phyloP scores from a whole-genome alignment of 2,888 invertebrate species.

The Taphrorychus bicolor region DNA sequence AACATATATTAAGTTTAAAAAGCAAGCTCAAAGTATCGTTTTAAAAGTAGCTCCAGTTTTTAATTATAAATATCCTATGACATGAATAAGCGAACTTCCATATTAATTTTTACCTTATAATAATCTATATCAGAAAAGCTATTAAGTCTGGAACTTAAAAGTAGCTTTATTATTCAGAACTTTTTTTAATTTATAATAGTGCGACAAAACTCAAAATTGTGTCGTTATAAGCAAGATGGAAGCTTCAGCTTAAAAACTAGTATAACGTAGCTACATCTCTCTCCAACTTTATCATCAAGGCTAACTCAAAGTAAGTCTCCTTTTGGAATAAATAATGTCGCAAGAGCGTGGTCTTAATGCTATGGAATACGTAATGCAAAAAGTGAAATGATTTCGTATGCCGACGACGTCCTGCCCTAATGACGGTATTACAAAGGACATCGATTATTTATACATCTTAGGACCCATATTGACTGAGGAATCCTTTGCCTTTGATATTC shows the following conservation, averaged over 20 bases:
- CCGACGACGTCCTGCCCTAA: constrained; percentile 50
- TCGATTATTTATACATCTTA: constrained; percentile 54
- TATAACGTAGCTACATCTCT: constrained; percentile 20
- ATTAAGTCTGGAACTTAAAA: too few species aligned
- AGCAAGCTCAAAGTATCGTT: too few species aligned
- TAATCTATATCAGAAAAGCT: too few species aligned
- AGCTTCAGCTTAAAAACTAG: constrained; percentile 10
- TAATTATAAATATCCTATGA: too few species aligned
- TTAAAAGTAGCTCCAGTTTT: too few species aligned
- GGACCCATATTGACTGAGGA: constrained; percentile 32
- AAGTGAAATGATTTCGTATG: constrained; percentile 50
- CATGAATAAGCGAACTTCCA: too few species aligned
- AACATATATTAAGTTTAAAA: too few species aligned
- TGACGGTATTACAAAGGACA: constrained; percentile 53
- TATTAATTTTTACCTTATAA: too few species aligned
- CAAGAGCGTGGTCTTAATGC: constrained; percentile 45
- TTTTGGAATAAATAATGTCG: constrained; percentile 47
- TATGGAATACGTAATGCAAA: constrained; percentile 48
- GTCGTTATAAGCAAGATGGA: too few species aligned
- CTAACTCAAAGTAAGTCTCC: constrained; percentile 24
- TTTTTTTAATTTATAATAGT: too few species aligned
- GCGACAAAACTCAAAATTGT: too few species aligned
- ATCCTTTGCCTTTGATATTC: constrained; percentile 31
- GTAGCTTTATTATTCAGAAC: too few species aligned
- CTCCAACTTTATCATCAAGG: constrained; percentile 27